Evolutionary conservation across 2,797 vertebrate genomes (phyloP).

Genomic region (Gallirallus australis): DNA sequence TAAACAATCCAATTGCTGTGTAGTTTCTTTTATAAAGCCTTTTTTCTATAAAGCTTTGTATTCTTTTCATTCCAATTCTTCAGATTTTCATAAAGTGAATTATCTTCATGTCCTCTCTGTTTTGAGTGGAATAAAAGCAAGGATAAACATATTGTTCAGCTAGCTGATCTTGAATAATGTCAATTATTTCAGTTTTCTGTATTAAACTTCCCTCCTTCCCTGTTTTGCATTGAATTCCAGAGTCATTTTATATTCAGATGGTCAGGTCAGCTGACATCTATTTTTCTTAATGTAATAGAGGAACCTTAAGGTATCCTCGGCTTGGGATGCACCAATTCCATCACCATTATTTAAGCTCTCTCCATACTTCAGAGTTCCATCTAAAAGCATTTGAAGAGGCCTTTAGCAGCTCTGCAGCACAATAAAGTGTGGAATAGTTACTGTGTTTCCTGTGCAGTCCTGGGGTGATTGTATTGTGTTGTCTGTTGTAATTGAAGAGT

Average conservation of each 20-base stretch:
- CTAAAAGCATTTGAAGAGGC: not conserved
- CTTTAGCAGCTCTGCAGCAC: not conserved
- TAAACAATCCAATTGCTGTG: not conserved
- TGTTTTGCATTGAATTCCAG: not conserved
- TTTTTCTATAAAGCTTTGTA: not conserved
- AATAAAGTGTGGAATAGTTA: not conserved
- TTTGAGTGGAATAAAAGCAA: conserved; percentile 3
- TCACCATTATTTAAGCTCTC: not conserved
- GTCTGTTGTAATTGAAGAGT: not conserved
- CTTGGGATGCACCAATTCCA: not conserved
- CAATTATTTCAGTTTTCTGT: not conserved
- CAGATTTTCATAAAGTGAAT: not conserved
- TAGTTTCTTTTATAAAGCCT: not conserved
- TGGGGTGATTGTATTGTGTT: not conserved
- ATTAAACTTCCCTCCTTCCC: no score
- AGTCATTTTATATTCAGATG: not conserved
- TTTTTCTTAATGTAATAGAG: not conserved
- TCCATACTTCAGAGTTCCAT: not conserved
- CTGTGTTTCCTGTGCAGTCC: not conserved
- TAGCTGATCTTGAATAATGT: not conserved
- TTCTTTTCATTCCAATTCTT: not conserved
- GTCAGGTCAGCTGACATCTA: not conserved
- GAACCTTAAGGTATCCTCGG: not conserved
- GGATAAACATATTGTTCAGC: not conserved
- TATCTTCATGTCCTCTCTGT: not conserved